Evolutionary conservation across 2,113 vertebrate genomes (phyloP), one percentile per base, ranked within the genome.

Genomic region (Agelaius tricolor): DNA sequence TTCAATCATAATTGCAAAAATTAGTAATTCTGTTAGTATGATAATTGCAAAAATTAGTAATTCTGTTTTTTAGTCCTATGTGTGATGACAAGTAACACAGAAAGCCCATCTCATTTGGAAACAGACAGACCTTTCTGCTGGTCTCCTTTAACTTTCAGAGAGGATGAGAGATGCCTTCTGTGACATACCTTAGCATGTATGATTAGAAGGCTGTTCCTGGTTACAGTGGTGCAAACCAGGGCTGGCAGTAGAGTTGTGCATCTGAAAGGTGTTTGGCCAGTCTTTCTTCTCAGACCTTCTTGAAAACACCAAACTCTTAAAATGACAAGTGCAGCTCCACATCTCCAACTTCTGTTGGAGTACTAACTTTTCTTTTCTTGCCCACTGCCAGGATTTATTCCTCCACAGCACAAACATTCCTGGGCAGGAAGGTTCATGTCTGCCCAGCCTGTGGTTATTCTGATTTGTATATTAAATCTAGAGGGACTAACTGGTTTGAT

Each of bases 391-490:
- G 76, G 58, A 61, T 83, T 90, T 90, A 52, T 51, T 96, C 46
- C 43, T 90, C 37, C 83, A 63, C 47, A 93, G 49, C 61, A 79
- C 80, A 81, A 69, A 68, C 61, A 68, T 85, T 94, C 87, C 83
- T 93, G 77, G 67, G 63, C 74, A 94, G 80, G 87, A 96, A 96
- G 55, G 68, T 78, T 94, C 74, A 52, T 72, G 80, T 67, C 78
- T 91, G 84, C 72, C 41, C 73, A 93, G 67, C 37, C 84, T 85
- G 87, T 95, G 90, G 61, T 72, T 96, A 80, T 89, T 91, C 93
- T 94, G 65, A 93, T 96, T 89, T 87, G 52, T 85, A 7, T 92
- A 26, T 67, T 68, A 88, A 86, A 74, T 49, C 43, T 66, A 44
- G 73, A 92, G 46, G 67, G 69, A 80, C 63, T 82, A 75, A 80